A percentile compares a stretch with the other conserved stretches of the same genome.
Conservation (phyloP, 2,888 invertebrate species). For the Pristionchus fissidentatus region DNA sequence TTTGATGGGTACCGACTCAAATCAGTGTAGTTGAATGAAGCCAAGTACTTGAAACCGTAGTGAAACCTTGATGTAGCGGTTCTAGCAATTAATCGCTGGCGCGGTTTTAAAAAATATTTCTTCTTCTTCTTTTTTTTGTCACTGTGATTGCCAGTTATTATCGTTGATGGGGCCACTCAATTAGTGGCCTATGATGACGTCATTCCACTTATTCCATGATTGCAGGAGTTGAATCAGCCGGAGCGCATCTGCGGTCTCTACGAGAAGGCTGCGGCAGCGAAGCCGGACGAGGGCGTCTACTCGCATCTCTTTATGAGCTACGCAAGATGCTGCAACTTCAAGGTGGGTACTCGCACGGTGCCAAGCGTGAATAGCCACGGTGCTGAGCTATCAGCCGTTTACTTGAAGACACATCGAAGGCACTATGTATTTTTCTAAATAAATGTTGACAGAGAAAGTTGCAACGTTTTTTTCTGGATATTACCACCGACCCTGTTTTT, state of each 20-base stretch:
- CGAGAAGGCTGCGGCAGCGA: conserved; percentile 89
- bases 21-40: too few species aligned
- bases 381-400: background rate
- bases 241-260: conserved; percentile 89
- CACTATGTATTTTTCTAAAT: too few species aligned
- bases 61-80: too few species aligned
- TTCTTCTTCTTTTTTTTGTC: too few species aligned
- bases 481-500: too few species aligned
- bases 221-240: conserved; percentile 79
- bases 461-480: too few species aligned
- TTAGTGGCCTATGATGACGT: background rate
- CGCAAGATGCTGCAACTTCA: conserved; percentile 80
- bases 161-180: too few species aligned
- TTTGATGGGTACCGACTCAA: too few species aligned
- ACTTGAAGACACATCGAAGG: background rate
- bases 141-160: too few species aligned
- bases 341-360: conserved; percentile 40
- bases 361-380: too few species aligned
- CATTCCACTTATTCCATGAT: conserved; percentile 15
- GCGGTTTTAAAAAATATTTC: background rate
- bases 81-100: background rate
- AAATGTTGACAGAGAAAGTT: too few species aligned
- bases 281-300: conserved; percentile 90
- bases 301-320: conserved; percentile 96
- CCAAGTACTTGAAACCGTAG: too few species aligned